Conservation (phyloP, 2,888 invertebrate genomes). For the Orthonychiurus folsomi region DNA sequence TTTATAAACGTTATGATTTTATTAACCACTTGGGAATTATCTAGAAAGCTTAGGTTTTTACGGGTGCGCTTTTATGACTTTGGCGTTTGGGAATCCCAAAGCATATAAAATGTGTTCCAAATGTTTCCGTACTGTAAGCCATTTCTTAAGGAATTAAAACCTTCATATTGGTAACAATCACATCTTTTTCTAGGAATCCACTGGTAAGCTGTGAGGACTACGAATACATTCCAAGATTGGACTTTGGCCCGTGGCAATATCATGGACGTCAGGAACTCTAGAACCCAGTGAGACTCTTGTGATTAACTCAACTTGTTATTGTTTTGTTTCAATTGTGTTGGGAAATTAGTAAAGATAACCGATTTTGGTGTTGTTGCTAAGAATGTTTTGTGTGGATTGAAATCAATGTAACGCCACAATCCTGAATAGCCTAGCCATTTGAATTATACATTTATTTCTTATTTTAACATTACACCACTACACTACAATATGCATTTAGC, state of each 20-base stretch:
- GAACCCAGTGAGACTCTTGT: background rate
- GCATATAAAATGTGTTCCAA: too few species aligned
- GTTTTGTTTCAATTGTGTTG: background rate
- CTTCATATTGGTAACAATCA: too few species aligned
- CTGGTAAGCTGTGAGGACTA: constrained; percentile 33
- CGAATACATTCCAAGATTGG: constrained; percentile 33
- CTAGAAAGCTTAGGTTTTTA: background rate
- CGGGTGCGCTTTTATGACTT: background rate
- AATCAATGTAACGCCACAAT: too few species aligned
- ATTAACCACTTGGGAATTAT: background rate
- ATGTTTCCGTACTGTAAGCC: too few species aligned
- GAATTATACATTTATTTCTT: too few species aligned
- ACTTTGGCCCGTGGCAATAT: constrained; percentile 33
- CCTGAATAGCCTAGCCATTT: too few species aligned
- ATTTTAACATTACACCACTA: too few species aligned
- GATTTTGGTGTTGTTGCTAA: too few species aligned
- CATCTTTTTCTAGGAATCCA: constrained; percentile 38
- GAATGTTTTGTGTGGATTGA: too few species aligned
- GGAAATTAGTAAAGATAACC: background rate
- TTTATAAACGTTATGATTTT: background rate
- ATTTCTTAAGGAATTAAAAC: background rate
- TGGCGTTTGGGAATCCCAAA: too few species aligned
- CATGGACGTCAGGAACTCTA: constrained; percentile 3
- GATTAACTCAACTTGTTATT: background rate
- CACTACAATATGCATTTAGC: too few species aligned